These are phyloP conservation scores for Selene dorsalis DNA, from an alignment of 2,797 vertebrate species.

Conservation along the genomic window DNA sequence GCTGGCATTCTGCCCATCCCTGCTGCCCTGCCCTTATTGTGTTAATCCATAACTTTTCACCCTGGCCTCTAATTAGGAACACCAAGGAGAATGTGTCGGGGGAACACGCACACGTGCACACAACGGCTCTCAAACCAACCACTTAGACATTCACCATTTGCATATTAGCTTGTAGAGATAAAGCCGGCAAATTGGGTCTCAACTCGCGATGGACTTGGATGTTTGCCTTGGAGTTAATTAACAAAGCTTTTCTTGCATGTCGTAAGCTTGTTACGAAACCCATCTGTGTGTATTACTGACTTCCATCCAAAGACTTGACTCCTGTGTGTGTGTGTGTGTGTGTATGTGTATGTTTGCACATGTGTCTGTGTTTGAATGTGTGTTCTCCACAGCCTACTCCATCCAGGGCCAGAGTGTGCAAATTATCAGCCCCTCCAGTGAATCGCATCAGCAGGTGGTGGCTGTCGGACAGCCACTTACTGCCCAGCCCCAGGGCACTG, in stretches of 20 bases:
- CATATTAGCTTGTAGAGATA: slow-evolving; percentile 68
- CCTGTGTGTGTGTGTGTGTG: slow-evolving; percentile 20
- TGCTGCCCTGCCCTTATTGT: slow-evolving; percentile 37
- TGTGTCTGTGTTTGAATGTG: slow-evolving; percentile 33
- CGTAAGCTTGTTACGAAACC: slow-evolving; percentile 55
- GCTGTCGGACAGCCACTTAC: slow-evolving; percentile 96
- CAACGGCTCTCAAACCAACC: slow-evolving; percentile 49
- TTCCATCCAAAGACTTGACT: slow-evolving; percentile 31
- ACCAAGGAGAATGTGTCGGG: slow-evolving; percentile 54
- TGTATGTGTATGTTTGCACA: slow-evolving; percentile 7
- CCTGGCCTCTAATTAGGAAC: slow-evolving; percentile 65
- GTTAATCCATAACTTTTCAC: slow-evolving; percentile 66
- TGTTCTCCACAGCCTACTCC: slow-evolving; percentile 89
- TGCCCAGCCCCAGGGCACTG: slow-evolving; percentile 98
- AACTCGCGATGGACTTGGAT: slow-evolving; percentile 53
- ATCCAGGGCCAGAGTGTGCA: slow-evolving; percentile 98
- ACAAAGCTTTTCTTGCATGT: slow-evolving; percentile 67
- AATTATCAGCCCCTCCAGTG: slow-evolving; percentile 98
- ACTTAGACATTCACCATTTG: slow-evolving; percentile 64
- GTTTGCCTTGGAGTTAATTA: slow-evolving; percentile 71
- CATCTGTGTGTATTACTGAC: slow-evolving; percentile 43
- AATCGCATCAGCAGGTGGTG: slow-evolving; percentile 99
- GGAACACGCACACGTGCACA: slow-evolving; percentile 48
- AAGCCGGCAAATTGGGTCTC: slow-evolving; percentile 69
- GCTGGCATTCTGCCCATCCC: slow-evolving; percentile 38